phyloP scores from a whole-genome alignment of 1,140 invertebrate genomes.

The Eupristina koningsbergeri region DNA sequence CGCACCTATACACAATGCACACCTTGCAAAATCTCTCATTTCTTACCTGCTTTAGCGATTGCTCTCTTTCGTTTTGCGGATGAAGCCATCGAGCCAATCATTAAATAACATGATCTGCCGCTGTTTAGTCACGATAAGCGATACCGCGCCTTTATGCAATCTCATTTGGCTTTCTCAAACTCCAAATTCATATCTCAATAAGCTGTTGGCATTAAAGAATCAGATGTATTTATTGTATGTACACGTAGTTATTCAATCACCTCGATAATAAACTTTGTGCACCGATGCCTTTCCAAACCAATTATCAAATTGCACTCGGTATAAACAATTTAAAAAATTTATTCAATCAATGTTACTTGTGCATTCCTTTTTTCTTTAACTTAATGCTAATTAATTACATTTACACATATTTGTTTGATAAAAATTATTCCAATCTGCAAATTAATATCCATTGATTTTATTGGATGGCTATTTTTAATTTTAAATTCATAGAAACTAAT shows the following conservation, averaged over 20 bases:
- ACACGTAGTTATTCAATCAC: not conserved
- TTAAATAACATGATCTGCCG: not conserved
- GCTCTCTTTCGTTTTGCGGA: not conserved
- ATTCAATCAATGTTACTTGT: no score
- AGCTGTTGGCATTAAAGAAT: not conserved
- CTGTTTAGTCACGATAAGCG: not conserved
- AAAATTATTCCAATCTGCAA: no score
- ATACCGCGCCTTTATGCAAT: not conserved
- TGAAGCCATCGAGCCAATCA: not conserved
- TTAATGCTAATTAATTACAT: no score
- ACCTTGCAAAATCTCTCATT: constrained; percentile 13
- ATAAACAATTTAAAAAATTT: no score
- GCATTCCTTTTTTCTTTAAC: no score
- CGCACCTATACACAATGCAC: not conserved
- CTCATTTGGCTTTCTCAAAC: not conserved
- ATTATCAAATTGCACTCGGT: not conserved
- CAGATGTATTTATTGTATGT: not conserved
- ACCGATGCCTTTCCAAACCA: no score
- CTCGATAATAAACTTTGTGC: not conserved
- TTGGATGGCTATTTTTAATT: no score
- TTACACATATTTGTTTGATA: no score
- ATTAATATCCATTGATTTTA: no score
- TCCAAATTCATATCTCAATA: not conserved
- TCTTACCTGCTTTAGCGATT: not conserved
- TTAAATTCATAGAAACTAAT: no score